A percentile compares a stretch with the other conserved stretches of the same genome.
Evolutionary conservation across 2,888 invertebrate species (phyloP).

Genomic region (Sminthurinus aureus): DNA sequence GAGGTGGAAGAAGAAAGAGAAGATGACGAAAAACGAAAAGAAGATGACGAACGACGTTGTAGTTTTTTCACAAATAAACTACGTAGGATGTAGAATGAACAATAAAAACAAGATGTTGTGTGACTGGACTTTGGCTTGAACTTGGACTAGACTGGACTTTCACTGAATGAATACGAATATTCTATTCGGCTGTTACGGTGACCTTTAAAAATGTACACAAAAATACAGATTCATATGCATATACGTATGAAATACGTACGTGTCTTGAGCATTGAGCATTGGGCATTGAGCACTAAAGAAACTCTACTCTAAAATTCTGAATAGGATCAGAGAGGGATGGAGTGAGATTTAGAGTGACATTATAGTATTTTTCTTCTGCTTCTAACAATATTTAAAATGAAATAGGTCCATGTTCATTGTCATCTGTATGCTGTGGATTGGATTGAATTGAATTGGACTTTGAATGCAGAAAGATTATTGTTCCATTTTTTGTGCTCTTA

Average conservation of each 20-base stretch:
- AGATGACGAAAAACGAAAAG: background rate
- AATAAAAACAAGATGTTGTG: background rate
- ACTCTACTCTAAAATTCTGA: background rate
- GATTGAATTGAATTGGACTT: too few relatives aligned
- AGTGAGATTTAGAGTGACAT: background rate
- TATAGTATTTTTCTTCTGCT: background rate
- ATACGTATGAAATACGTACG: too few relatives aligned
- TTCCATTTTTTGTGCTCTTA: constrained; percentile 17
- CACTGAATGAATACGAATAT: background rate
- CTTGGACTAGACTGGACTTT: background rate
- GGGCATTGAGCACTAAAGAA: background rate
- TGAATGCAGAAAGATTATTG: constrained; percentile 6
- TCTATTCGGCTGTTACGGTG: background rate
- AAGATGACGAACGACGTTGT: background rate
- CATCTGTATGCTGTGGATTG: background rate
- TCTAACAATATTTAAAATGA: constrained; percentile 14
- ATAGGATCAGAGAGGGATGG: background rate
- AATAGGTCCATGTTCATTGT: constrained; percentile 23
- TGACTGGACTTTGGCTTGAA: background rate
- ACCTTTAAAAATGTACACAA: background rate
- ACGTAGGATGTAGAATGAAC: background rate
- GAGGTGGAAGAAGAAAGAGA: background rate
- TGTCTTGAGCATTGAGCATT: too few relatives aligned
- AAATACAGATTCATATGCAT: too few relatives aligned
- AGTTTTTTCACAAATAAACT: background rate